Percentiles rank a stretch among this genome's conserved stretches.
These are phyloP conservation scores for Iguana delicatissima DNA, from an alignment of 2,797 vertebrate species.

Conservation along the genomic window DNA sequence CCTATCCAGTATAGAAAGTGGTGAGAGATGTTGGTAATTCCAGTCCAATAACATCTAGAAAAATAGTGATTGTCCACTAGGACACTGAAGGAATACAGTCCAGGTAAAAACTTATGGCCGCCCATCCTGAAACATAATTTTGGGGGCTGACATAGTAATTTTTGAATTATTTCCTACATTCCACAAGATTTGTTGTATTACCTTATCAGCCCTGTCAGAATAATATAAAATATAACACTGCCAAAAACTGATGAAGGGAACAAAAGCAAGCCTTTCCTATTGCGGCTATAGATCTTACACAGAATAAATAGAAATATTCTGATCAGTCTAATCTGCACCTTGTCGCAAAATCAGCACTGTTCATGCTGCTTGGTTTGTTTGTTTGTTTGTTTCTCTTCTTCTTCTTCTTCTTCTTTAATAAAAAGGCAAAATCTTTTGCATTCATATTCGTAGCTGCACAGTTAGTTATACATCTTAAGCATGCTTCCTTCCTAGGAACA, in stretches of 20 bases:
- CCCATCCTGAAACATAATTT: not conserved
- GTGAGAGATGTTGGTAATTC: not conserved
- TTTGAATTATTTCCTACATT: slow-evolving; percentile 23
- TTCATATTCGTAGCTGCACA: slow-evolving; percentile 34
- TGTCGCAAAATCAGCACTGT: slow-evolving; percentile 38
- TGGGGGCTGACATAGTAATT: not conserved
- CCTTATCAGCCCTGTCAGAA: not conserved
- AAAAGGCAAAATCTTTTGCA: slow-evolving; percentile 39
- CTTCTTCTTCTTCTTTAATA: slow-evolving; percentile 1
- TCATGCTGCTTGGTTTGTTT: slow-evolving; percentile 8
- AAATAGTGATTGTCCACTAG: not conserved
- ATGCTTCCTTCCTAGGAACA: not conserved
- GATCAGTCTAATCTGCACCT: not conserved
- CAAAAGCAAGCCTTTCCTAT: slow-evolving; percentile 21
- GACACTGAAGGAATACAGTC: not conserved
- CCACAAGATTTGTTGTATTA: not conserved
- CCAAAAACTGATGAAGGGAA: not conserved
- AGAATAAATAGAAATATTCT: slow-evolving; percentile 44
- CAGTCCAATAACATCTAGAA: not conserved
- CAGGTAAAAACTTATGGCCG: slow-evolving; percentile 29
- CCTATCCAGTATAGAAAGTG: not conserved
- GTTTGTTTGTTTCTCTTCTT: too few relatives aligned
- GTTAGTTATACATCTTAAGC: not conserved
- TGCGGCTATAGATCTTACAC: fast-evolving
- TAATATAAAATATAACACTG: not conserved